Conservation (phyloP, 2,797 vertebrate genomes). For the Brotogeris chrysoptera region DNA sequence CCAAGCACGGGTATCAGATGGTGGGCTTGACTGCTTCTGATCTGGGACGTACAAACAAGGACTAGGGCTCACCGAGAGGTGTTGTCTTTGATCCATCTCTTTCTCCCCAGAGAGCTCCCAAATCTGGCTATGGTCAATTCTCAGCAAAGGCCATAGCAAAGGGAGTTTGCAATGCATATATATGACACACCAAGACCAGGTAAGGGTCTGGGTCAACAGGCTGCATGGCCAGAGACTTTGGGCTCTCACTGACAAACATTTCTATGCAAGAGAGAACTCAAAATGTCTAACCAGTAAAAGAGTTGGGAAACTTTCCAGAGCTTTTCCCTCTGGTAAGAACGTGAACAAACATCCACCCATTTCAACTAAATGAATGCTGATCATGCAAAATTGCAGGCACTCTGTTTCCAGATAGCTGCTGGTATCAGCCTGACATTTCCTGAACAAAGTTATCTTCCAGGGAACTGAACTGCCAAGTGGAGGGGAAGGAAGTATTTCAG, state of each 20-base stretch:
- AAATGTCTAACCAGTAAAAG: background rate
- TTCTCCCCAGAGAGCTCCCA: background rate
- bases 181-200: background rate
- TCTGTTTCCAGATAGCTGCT: conserved; percentile 9
- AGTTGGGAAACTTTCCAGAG: background rate
- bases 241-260: background rate
- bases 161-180: background rate
- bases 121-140: background rate
- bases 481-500: conserved; percentile 40
- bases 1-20: background rate
- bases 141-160: background rate
- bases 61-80: background rate
- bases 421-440: conserved; percentile 43
- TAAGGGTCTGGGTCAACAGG: background rate
- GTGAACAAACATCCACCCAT: background rate
- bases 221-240: background rate
- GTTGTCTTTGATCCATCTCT: background rate
- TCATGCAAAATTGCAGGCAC: background rate
- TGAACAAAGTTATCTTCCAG: conserved; percentile 40
- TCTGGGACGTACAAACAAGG: background rate
- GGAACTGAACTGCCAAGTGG: conserved; percentile 22
- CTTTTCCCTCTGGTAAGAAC: background rate
- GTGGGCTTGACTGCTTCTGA: background rate
- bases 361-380: background rate
- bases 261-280: background rate